Percentiles rank a stretch among this genome's conserved stretches.
These are phyloP conservation scores for Lophius piscatorius DNA, from an alignment of 2,113 vertebrate species.

Conservation along the genomic window DNA sequence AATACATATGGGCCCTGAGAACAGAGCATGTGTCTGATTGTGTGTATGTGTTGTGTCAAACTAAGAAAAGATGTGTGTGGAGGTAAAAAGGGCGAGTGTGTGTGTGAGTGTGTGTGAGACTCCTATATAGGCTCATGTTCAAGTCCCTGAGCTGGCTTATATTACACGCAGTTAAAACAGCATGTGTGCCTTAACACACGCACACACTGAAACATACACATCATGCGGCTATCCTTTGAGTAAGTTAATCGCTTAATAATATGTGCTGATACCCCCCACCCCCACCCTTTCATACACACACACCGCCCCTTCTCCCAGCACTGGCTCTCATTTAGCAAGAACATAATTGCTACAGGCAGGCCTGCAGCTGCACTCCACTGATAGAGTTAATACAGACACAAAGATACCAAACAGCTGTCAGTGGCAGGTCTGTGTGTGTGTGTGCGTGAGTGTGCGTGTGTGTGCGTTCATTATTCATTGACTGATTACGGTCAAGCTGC, in stretches of 20 bases:
- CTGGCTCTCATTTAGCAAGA: constrained; percentile 58
- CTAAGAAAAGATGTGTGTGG: constrained; percentile 15
- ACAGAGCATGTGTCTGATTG: constrained; percentile 38
- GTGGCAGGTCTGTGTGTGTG: constrained; percentile 45
- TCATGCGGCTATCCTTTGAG: constrained; percentile 59
- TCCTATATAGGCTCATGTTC: constrained; percentile 49
- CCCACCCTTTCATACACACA: neutral
- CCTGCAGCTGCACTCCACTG: constrained; percentile 75
- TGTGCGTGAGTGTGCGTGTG: constrained; percentile 40
- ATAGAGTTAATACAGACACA: constrained; percentile 73
- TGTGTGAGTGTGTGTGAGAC: constrained; percentile 23
- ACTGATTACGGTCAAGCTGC: constrained; percentile 71
- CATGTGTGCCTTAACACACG: constrained; percentile 42
- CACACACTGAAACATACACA: constrained; percentile 39
- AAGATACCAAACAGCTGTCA: constrained; percentile 68
- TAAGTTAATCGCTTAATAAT: constrained; percentile 68
- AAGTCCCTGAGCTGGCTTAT: constrained; percentile 55
- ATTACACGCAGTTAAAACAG: constrained; percentile 66
- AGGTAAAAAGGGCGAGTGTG: constrained; percentile 23
- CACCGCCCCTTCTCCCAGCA: constrained; percentile 9
- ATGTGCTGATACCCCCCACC: constrained; percentile 16
- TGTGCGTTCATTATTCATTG: constrained; percentile 75
- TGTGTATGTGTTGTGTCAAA: constrained; percentile 14
- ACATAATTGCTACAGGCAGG: constrained; percentile 75
- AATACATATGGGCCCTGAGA: constrained; percentile 57